Conservation (phyloP, 2,888 invertebrate species). For the Agonopterix heracliana region DNA sequence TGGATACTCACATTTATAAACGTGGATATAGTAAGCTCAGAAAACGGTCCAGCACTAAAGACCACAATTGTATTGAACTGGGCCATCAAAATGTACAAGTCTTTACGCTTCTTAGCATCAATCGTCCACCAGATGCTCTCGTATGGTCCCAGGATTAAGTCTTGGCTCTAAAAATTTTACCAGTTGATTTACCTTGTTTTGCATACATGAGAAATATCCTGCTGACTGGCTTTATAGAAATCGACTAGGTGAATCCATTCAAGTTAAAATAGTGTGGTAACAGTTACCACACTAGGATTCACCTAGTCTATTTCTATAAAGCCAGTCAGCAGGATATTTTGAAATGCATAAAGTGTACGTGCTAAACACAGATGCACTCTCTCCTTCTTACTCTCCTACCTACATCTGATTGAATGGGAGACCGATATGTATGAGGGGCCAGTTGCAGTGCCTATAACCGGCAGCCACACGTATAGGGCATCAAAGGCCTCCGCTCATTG, state of each 20-base stretch:
- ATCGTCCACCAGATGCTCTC: conserved; percentile 49
- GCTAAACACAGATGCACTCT: no score
- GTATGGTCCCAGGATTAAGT: conserved; percentile 44
- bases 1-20: conserved; percentile 46
- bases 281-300: neutral
- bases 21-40: conserved; percentile 46
- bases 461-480: no score
- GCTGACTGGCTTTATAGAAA: neutral
- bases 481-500: no score
- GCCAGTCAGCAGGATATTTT: neutral
- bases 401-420: no score
- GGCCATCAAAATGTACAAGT: conserved; percentile 32
- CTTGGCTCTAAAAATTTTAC: conserved; percentile 36
- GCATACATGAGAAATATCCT: neutral
- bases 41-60: conserved; percentile 56
- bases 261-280: neutral
- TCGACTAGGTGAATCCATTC: neutral
- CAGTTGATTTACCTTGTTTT: neutral
- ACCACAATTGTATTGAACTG: conserved; percentile 42
- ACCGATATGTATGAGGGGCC: no score
- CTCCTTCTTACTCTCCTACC: no score
- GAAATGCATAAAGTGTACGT: no score
- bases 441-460: no score
- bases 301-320: neutral
- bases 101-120: conserved; percentile 25